Evolutionary conservation across 37 sponge, comb jelly and placozoan genomes (phyloP).

Genomic region (Chondrosia reniformis): DNA sequence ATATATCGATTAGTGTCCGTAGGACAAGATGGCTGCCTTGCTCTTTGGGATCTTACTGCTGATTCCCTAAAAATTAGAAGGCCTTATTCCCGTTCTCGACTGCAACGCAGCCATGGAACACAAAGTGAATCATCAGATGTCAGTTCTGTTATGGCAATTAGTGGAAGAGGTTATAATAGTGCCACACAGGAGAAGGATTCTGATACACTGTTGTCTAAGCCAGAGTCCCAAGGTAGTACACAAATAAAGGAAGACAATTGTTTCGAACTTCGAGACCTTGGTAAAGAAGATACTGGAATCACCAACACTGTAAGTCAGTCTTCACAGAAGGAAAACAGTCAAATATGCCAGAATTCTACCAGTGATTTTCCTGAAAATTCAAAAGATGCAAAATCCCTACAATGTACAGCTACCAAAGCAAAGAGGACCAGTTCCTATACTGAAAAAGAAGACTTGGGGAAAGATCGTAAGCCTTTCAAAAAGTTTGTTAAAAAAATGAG

Average conservation of each 20-base stretch:
- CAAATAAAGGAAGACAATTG: not conserved
- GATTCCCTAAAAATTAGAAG: slow-evolving; percentile 51
- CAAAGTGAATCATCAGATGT: slow-evolving; percentile 4
- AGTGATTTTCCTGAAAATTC: not conserved
- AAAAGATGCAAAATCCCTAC: slow-evolving; percentile 16
- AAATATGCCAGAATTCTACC: no score
- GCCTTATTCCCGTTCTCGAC: slow-evolving; percentile 16
- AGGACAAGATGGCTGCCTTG: slow-evolving; percentile 86
- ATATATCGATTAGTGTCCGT: slow-evolving; percentile 87
- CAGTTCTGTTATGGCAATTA: not conserved
- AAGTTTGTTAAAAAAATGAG: not conserved
- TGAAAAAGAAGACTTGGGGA: slow-evolving; percentile 9
- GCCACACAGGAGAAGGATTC: not conserved
- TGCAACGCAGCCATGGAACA: not conserved
- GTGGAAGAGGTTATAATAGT: not conserved
- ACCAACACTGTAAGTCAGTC: no score
- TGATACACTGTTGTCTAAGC: not conserved
- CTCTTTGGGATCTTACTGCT: slow-evolving; percentile 92
- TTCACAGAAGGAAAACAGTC: no score
- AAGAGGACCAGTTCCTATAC: not conserved
- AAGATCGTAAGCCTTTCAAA: not conserved
- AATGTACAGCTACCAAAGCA: no score
- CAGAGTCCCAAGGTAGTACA: not conserved
- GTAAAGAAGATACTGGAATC: no score
- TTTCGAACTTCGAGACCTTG: no score